A percentile compares a stretch with the other conserved stretches of the same genome.
Evolutionary conservation across 2,797 vertebrate species (phyloP).

Genomic region (Columba guinea): DNA sequence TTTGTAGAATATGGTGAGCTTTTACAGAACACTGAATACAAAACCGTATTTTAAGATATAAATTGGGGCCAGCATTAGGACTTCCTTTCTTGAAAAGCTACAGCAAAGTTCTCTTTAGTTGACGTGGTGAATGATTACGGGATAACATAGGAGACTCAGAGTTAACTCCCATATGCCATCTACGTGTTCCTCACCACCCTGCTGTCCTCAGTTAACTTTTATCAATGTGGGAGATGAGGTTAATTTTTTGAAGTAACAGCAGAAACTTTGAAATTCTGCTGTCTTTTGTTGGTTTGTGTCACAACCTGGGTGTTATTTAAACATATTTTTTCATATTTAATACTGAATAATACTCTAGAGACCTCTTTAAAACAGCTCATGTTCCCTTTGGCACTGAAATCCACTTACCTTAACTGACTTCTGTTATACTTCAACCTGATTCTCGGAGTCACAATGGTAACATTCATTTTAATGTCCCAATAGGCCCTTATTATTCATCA

Average conservation of each 20-base stretch:
- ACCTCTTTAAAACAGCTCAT: constrained; percentile 73
- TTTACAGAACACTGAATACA: background rate
- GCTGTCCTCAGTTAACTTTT: background rate
- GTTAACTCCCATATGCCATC: background rate
- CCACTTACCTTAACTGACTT: constrained; percentile 82
- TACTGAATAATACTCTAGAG: constrained; percentile 51
- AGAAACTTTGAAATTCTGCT: constrained; percentile 31
- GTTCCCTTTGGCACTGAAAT: constrained; percentile 79
- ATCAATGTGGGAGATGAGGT: background rate
- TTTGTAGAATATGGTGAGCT: background rate
- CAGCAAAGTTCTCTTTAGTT: background rate
- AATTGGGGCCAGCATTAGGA: background rate
- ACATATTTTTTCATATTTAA: constrained; percentile 62
- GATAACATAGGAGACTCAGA: background rate
- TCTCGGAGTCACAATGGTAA: constrained; percentile 78
- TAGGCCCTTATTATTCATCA: constrained; percentile 84
- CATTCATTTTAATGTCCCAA: constrained; percentile 79
- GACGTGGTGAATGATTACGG: background rate
- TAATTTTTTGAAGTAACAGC: background rate
- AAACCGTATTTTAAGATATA: background rate
- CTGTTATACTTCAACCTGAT: constrained; percentile 77
- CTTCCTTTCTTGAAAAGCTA: background rate
- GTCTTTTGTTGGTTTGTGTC: constrained; percentile 42
- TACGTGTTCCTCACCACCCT: background rate
- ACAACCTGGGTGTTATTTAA: constrained; percentile 59